phyloP scores from a whole-genome alignment of 2,888 invertebrate species.

The Amiota mariae region DNA sequence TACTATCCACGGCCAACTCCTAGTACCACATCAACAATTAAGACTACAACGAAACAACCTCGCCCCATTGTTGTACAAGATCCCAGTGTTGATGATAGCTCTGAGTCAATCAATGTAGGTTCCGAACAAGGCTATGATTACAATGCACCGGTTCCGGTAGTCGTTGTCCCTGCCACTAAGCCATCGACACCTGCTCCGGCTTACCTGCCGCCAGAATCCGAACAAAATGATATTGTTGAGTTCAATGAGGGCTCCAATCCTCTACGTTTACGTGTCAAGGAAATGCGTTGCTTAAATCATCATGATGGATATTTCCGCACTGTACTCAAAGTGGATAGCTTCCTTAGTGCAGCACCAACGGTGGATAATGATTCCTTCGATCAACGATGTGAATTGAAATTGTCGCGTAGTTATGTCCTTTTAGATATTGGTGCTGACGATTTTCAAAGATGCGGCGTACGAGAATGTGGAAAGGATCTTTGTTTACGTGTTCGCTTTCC shows the following conservation, averaged over 20 bases:
- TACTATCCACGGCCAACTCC: constrained; percentile 53
- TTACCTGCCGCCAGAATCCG: constrained; percentile 51
- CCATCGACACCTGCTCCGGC: constrained; percentile 55
- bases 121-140: constrained; percentile 61
- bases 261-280: constrained; percentile 66
- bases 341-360: constrained; percentile 68
- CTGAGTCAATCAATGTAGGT: constrained; percentile 32
- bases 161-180: constrained; percentile 31
- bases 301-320: constrained; percentile 71
- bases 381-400: constrained; percentile 64
- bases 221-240: constrained; percentile 34
- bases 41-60: constrained; percentile 40
- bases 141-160: constrained; percentile 49
- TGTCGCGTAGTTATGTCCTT: constrained; percentile 66
- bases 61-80: constrained; percentile 65
- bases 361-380: constrained; percentile 71
- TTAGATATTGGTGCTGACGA: constrained; percentile 74
- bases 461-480: constrained; percentile 74
- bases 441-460: constrained; percentile 76
- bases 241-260: constrained; percentile 37
- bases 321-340: constrained; percentile 71
- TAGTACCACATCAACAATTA: constrained; percentile 42
- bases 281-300: constrained; percentile 69
- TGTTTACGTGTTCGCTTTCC: constrained; percentile 77
- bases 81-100: constrained; percentile 41